Evolutionary conservation across 2,797 vertebrate species (phyloP).

Genomic region (Ispidina lecontei): DNA sequence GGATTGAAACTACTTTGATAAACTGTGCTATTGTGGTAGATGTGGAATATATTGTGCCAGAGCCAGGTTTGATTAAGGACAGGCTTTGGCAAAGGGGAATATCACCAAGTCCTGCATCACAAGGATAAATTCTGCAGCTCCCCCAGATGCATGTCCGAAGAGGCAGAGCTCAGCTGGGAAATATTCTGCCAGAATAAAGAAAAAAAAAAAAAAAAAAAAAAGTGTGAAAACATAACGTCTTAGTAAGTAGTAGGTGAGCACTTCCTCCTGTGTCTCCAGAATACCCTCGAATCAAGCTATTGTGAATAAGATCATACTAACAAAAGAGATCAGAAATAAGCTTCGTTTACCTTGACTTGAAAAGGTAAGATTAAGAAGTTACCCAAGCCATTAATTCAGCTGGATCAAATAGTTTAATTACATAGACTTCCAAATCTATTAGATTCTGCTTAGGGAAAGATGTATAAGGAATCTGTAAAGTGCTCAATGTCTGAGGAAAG

Average conservation of each 20-base stretch:
- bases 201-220: background rate
- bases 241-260: background rate
- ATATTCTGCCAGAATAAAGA: background rate
- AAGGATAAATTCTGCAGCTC: background rate
- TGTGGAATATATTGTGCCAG: background rate
- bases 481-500: background rate
- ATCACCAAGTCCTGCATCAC: background rate
- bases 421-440: background rate
- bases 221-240: background rate
- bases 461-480: background rate
- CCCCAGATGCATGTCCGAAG: background rate
- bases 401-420: background rate
- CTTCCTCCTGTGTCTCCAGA: background rate
- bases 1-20: background rate
- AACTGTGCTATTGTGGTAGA: background rate
- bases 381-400: background rate
- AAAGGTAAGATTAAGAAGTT: background rate
- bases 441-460: background rate
- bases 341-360: background rate
- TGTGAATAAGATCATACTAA: background rate
- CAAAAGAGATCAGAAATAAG: background rate
- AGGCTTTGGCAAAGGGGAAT: background rate
- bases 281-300: background rate
- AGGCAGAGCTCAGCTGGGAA: background rate
- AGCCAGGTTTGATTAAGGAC: background rate